phyloP scores from a whole-genome alignment of 2,888 invertebrate genomes.

The Andrena marginata region DNA sequence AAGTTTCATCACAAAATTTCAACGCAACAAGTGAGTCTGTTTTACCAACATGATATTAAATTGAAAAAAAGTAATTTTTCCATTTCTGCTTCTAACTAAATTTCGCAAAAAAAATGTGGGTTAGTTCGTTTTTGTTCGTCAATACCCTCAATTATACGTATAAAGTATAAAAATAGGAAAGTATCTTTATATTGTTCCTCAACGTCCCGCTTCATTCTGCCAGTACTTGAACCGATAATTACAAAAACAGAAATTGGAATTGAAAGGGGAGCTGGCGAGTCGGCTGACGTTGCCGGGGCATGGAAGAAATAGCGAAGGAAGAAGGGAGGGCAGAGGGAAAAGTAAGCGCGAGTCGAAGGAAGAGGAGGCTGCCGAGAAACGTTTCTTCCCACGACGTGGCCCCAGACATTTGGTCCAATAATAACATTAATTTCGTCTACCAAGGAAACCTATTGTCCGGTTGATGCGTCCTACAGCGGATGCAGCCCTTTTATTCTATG shows the following conservation, averaged over 20 bases:
- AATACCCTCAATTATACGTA: too few species aligned
- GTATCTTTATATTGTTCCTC: too few species aligned
- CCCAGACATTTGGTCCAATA: constrained; percentile 84
- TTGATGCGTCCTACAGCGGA: constrained; percentile 78
- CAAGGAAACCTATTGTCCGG: constrained; percentile 83
- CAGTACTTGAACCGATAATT: neutral
- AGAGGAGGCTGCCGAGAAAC: constrained; percentile 68
- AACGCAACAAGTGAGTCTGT: too few species aligned
- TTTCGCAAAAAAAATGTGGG: too few species aligned
- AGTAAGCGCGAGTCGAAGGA: constrained; percentile 60
- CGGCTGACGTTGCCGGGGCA: constrained; percentile 34
- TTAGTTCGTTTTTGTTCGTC: too few species aligned
- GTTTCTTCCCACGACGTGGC: constrained; percentile 81
- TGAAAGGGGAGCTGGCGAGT: constrained; percentile 20
- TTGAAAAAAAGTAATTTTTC: too few species aligned
- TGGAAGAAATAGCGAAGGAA: constrained; percentile 23
- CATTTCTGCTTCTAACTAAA: too few species aligned
- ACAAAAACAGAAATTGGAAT: neutral
- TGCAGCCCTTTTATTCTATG: constrained; percentile 77
- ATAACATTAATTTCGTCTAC: constrained; percentile 84
- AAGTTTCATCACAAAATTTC: too few species aligned
- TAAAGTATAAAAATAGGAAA: too few species aligned
- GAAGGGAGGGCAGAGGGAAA: constrained; percentile 48
- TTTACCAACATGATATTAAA: too few species aligned
- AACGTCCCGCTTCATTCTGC: too few species aligned